Evolutionary conservation across 2,888 invertebrate species (phyloP), one percentile per base, ranked within the genome.

Genomic region (Empis stercorea): DNA sequence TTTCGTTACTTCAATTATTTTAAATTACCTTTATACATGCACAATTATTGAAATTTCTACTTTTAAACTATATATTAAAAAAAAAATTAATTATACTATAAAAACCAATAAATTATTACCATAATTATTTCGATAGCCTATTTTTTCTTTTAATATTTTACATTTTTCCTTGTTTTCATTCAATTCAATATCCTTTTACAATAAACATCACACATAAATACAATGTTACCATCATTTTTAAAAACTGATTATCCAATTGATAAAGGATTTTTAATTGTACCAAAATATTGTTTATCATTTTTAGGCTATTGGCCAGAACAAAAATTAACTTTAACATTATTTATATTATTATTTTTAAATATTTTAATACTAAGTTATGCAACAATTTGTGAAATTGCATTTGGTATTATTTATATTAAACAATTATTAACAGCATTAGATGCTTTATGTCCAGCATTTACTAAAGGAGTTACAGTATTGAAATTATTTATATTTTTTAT

Each of bases 301-400:
- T 55, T 64, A 39, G 64, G 64, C 1, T 59, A 57, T 32, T 62
- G 63, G 57, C 64, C 64, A 43, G 59, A 59, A 44, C 51, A 57
- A 40, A 41, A 55, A 36, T 48, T 52, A 6, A 57, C 51, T 9
- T 43, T 47, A 14, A 1, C 4, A 6, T 10, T 23, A 14, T 14
- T 10, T n/a, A 40, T 40, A 3, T 4, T n/a, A 14, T 20, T 16
- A n/a, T 6, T 23, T 9, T 9, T 23, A 2, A 40, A 40, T 40
- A 17, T 3, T 6, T 6, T 40, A 11, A n/a, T 23, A n/a, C 20
- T 40, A 9, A 13, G 9, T 27, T 23, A 9, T n/a, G 27, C 16
- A 17, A 14, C 40, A 23, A 3, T 27, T 10, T 4, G 1, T 10
- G 23, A 40, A 27, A 14, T 27, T 3, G 10, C 20, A 14, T 40